A percentile compares a stretch with the other conserved stretches of the same genome.
Conservation (phyloP, 1,140 invertebrate genomes). For the Drosophila punjabiensis region DNA sequence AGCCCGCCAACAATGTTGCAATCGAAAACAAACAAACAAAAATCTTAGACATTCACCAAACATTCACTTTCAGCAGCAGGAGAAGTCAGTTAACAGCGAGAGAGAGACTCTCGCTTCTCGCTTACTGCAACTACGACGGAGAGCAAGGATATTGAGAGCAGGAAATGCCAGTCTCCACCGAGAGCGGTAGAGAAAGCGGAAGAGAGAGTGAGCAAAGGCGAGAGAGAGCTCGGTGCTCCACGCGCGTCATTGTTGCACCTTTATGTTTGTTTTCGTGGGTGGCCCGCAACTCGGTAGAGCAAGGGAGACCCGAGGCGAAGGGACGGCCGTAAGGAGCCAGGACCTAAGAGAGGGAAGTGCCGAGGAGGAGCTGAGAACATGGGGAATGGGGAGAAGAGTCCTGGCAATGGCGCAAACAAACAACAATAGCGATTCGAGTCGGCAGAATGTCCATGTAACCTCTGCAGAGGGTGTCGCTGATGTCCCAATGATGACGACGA, state of each 20-base stretch:
- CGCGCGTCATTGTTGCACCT: conserved; percentile 83
- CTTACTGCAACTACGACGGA: conserved; percentile 44
- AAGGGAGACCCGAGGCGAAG: conserved; percentile 7
- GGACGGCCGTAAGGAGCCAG: conserved; percentile 6
- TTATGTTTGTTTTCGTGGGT: conserved; percentile 84
- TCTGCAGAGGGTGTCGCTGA: conserved; percentile 72
- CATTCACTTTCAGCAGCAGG: conserved; percentile 77
- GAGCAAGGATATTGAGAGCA: conserved; percentile 19
- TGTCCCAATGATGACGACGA: conserved; percentile 39
- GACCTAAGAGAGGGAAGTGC: conserved; percentile 2
- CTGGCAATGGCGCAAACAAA: conserved; percentile 75
- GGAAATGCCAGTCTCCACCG: background rate
- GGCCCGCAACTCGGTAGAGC: conserved; percentile 42
- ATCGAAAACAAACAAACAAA: conserved; percentile 62
- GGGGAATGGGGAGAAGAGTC: conserved; percentile 27
- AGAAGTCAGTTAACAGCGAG: conserved; percentile 64
- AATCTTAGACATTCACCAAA: conserved; percentile 55
- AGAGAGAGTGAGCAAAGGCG: conserved; percentile 10
- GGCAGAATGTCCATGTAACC: conserved; percentile 67
- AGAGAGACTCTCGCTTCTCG: conserved; percentile 1
- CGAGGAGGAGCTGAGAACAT: conserved; percentile 17
- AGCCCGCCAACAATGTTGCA: conserved; percentile 64
- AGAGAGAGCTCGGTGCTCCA: conserved; percentile 59
- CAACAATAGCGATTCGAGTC: conserved; percentile 73
- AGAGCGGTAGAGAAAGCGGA: conserved; percentile 14